A percentile compares a stretch with the other conserved stretches of the same genome.
phyloP scores from a whole-genome alignment of 2,113 vertebrate species.

The Epinephelus fuscoguttatus region DNA sequence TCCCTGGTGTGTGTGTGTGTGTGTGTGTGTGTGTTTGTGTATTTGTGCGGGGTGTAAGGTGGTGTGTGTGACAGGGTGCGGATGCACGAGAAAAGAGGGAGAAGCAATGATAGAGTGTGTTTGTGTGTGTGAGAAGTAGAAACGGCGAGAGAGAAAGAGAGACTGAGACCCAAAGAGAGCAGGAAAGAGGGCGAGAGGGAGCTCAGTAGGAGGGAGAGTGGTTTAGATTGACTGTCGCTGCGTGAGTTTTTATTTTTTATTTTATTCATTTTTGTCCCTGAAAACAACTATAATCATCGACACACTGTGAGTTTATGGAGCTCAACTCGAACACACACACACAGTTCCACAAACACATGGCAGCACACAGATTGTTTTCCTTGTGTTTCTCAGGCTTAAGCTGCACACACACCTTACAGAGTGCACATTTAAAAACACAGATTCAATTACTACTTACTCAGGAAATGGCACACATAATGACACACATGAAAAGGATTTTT shows the following conservation, averaged over 20 bases:
- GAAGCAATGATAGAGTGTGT: constrained; percentile 63
- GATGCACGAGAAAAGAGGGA: constrained; percentile 49
- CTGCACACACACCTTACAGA: background rate
- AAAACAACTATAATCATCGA: constrained; percentile 82
- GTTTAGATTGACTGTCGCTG: constrained; percentile 77
- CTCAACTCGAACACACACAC: constrained; percentile 37
- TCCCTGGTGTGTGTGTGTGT: constrained; percentile 65
- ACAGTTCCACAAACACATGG: too few species aligned
- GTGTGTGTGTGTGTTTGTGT: constrained; percentile 2
- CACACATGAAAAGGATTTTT: background rate
- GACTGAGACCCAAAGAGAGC: constrained; percentile 62
- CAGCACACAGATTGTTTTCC: constrained; percentile 16
- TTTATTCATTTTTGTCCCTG: constrained; percentile 72
- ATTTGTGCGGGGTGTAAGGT: constrained; percentile 35
- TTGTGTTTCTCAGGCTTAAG: constrained; percentile 16
- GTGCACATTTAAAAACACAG: constrained; percentile 7
- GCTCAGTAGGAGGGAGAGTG: constrained; percentile 77
- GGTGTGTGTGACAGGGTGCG: constrained; percentile 34
- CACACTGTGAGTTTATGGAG: constrained; percentile 62
- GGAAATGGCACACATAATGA: background rate
- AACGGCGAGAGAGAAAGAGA: constrained; percentile 38
- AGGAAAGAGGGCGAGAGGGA: constrained; percentile 43
- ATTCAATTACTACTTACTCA: background rate
- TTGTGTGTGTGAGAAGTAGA: constrained; percentile 65
- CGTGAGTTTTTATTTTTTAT: constrained; percentile 70